Base-by-base conservation (phyloP, 2,888 invertebrate species). In the Heliconius ismenius region DNA sequence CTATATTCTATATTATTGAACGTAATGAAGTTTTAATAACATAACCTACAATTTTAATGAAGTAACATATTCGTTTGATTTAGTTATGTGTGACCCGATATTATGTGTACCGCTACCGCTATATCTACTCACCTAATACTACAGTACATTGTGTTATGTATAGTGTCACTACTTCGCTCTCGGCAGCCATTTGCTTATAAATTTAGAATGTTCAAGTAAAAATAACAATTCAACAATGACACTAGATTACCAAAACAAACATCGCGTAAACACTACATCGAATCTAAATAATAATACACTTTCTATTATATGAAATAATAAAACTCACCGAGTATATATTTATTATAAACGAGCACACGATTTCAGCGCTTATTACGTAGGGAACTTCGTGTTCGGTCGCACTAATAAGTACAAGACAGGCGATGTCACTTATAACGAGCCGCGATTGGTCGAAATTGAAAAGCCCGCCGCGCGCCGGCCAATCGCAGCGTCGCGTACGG, bases 151-250 rank as follows among this genome's bases (percentile, higher is more conserved):
- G 81, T 83, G 79, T 82, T 83, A 84, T 85, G 82, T 85, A 86
- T 84, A 86, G 83, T 87, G 91, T 91, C 92, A 92, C 89, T 88
- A 88, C 89, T 89, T 88, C 88, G 88, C 88, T 89, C 86, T 91
- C 89, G 94, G 94, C 94, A 94, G 94, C 94, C 94, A 94, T 94
- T 94, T 94, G 94, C 94, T 92, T 90, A 92, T 88, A 91, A 92
- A 92, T 90, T 92, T 92, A 93, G 91, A 92, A 90, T 89, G 90
- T 88, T 87, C 87, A 86, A 89, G 88, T 91, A 91, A 86, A 89
- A 90, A 90, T 91, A 90, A 84, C 84, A 82, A 84, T 83, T 79
- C 77, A 80, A 82, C 79, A 75, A 80, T 73, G 79, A 80, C 81
- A 83, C 79, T 81, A 79, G 32, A 60, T 76, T 75, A 70, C 67